phyloP scores from a whole-genome alignment of 2,113 vertebrate genomes.

The Condylura cristata region DNA sequence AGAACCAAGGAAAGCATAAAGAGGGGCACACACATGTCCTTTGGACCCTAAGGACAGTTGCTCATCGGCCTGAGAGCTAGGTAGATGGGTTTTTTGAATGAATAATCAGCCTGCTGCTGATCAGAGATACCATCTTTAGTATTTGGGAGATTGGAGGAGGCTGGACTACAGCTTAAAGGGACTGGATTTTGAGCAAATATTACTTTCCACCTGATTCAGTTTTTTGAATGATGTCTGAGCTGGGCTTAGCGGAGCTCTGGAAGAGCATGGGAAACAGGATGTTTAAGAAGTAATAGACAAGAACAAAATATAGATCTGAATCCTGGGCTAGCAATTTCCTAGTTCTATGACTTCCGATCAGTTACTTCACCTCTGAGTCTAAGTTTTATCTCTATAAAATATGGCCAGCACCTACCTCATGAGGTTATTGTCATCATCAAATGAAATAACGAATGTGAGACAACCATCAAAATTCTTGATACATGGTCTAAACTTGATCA shows the following conservation, averaged over 20 bases:
- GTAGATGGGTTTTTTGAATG: no score
- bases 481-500: neutral
- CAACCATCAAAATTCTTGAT: neutral
- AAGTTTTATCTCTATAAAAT: slow-evolving; percentile 24
- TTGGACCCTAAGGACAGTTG: no score
- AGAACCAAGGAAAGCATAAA: neutral
- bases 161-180: neutral
- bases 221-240: neutral
- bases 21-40: neutral
- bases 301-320: neutral
- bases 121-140: neutral
- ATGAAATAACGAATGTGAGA: neutral
- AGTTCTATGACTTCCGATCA: neutral
- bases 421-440: neutral
- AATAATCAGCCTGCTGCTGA: neutral
- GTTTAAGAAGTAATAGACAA: neutral
- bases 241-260: neutral
- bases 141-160: slow-evolving; percentile 6
- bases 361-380: neutral
- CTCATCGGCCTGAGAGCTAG: neutral
- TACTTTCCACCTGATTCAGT: slow-evolving; percentile 67
- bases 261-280: neutral
- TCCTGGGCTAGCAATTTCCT: neutral
- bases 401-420: neutral
- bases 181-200: slow-evolving; percentile 50